Conservation (phyloP, 2,797 vertebrate genomes). For the Pseudochaenichthys georgianus region DNA sequence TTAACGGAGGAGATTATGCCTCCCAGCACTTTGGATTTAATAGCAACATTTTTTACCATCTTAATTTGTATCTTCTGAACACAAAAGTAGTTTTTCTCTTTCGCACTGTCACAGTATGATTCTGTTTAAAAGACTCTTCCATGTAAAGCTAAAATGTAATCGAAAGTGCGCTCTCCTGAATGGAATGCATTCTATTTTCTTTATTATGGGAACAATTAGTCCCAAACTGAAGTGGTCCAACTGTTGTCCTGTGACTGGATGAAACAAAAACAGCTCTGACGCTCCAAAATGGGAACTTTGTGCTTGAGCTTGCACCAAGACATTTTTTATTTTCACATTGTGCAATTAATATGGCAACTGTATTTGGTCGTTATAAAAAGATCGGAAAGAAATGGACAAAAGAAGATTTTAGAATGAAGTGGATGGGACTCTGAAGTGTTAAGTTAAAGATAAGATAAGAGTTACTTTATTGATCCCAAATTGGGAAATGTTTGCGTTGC, state of each 20-base stretch:
- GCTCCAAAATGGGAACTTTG: conserved; percentile 16
- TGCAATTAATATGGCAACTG: background rate
- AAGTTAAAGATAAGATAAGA: background rate
- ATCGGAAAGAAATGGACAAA: background rate
- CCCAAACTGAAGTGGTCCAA: conserved; percentile 5
- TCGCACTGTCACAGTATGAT: background rate
- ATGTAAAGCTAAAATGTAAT: background rate
- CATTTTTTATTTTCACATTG: background rate
- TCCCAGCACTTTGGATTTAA: background rate
- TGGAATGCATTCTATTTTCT: background rate
- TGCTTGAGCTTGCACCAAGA: background rate
- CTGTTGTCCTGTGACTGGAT: conserved; percentile 5
- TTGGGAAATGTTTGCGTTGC: too few relatives aligned
- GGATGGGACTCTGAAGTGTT: conserved; percentile 31
- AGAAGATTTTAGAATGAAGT: conserved; percentile 1
- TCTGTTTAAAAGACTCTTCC: background rate
- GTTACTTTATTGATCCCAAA: too few relatives aligned
- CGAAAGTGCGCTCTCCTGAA: background rate
- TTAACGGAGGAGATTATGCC: background rate
- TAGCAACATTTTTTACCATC: background rate
- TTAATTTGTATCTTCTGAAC: background rate
- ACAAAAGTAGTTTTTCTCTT: background rate
- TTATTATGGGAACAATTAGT: conserved; percentile 19
- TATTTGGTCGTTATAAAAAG: background rate
- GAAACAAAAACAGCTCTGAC: conserved; percentile 18